Evolutionary conservation across 2,888 invertebrate genomes (phyloP).

Genomic region (Cryptophagus acutangulus): DNA sequence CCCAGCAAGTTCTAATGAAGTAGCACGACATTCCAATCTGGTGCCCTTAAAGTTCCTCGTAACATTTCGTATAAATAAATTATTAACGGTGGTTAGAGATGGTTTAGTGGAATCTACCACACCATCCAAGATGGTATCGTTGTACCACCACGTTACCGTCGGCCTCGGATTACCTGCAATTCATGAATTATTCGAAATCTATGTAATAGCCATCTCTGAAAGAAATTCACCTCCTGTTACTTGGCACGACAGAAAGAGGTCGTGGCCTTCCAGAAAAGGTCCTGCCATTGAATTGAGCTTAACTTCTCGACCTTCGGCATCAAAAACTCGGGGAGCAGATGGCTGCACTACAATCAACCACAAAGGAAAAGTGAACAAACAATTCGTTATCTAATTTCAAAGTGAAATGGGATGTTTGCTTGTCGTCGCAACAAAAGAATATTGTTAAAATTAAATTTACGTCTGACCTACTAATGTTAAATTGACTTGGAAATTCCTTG

Average conservation of each 20-base stretch:
- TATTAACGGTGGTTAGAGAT: slow-evolving; percentile 63
- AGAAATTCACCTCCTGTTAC: slow-evolving; percentile 88
- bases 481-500: slow-evolving; percentile 79
- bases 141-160: slow-evolving; percentile 78
- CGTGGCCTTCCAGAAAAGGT: slow-evolving; percentile 82
- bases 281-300: slow-evolving; percentile 62
- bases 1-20: slow-evolving; percentile 65
- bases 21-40: slow-evolving; percentile 72
- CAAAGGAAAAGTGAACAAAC: slow-evolving; percentile 33
- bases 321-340: slow-evolving; percentile 74
- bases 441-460: slow-evolving; percentile 3
- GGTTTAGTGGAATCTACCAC: slow-evolving; percentile 65
- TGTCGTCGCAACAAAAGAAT: slow-evolving; percentile 5
- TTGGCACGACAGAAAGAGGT: slow-evolving; percentile 77
- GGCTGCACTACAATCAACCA: slow-evolving; percentile 64
- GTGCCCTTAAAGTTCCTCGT: slow-evolving; percentile 69
- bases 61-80: slow-evolving; percentile 67
- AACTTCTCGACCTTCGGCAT: slow-evolving; percentile 76
- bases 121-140: slow-evolving; percentile 67
- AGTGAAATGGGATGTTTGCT: slow-evolving; percentile 17
- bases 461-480: slow-evolving; percentile 80
- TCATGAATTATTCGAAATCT: slow-evolving; percentile 3
- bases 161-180: slow-evolving; percentile 73
- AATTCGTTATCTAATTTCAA: slow-evolving; percentile 25
- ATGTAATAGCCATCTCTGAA: neutral